Base-by-base conservation (phyloP, 2,113 vertebrate species). In the Caretta caretta region DNA sequence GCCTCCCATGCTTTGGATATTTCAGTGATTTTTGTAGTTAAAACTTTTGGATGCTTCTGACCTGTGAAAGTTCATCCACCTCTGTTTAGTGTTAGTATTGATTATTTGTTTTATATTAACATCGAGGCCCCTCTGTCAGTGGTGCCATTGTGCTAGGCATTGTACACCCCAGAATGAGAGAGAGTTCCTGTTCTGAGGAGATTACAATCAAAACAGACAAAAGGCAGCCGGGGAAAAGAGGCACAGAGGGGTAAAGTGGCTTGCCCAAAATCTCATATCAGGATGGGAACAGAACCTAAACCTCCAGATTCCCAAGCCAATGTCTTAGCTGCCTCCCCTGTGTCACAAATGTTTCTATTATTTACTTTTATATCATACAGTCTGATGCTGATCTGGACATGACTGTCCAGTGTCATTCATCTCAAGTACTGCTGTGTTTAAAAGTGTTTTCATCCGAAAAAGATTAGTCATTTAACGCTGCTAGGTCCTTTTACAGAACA, bases 61-160 rank as follows among this genome's bases (percentile, higher is more conserved):
- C 35, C n/a, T 62, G 0, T 3, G 1, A 42, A 46, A 22, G 22
- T 24, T 38, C 35, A 17, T 69, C 35, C 62, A 35, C 3, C 5
- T 46, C 22, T 10, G 72, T 20, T 25, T 90, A 81, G 65, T 81
- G 78, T 31, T 10, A 3, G 22, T 27, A 57, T 46, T 25, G 11
- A 76, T 13, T 57, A 19, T 25, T 69, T 48, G 12, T 6, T 87
- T 80, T 72, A 19, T 53, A 87, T 85, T 11, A 69, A 46, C 10
- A 87, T 2, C 35, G 11, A 94, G 94, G 88, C 6, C 56, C 48
- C 50, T 46, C 49, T 4, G 38, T 75, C 59, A 42, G 5, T 16
- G 2, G 83, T 80, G 13, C 59, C 84, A 56, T 29, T 16, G 54
- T 46, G 48, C 75, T 38, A 75, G 24, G 16, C 7, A 72, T 19